These are phyloP conservation scores for Dryobota labecula DNA, from an alignment of 2,888 invertebrate genomes.

Conservation along the genomic window DNA sequence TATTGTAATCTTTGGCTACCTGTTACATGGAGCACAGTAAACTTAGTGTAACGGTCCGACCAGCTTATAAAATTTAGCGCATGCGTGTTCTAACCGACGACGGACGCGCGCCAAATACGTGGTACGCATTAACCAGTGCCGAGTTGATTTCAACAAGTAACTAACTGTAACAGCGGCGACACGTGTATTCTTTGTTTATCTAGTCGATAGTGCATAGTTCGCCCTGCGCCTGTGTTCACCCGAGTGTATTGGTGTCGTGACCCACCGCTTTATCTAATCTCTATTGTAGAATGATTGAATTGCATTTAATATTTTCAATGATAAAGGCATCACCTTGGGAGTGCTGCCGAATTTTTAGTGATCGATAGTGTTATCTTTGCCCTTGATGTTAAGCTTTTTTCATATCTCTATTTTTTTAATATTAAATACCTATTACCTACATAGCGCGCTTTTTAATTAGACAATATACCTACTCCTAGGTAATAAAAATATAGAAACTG, in stretches of 20 bases:
- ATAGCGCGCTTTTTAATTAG: slow-evolving; percentile 23
- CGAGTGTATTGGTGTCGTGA: slow-evolving; percentile 56
- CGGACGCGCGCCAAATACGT: slow-evolving; percentile 68
- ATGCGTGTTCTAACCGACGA: slow-evolving; percentile 66
- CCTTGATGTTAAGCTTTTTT: slow-evolving; percentile 69
- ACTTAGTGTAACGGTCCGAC: slow-evolving; percentile 74
- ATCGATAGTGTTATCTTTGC: slow-evolving; percentile 71
- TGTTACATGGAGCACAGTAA: slow-evolving; percentile 71
- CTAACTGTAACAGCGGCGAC: slow-evolving; percentile 53
- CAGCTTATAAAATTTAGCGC: slow-evolving; percentile 74
- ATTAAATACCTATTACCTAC: not conserved
- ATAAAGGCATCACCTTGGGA: slow-evolving; percentile 63
- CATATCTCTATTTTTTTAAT: slow-evolving; percentile 56
- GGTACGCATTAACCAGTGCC: slow-evolving; percentile 64
- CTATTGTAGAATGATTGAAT: slow-evolving; percentile 52
- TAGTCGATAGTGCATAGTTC: slow-evolving; percentile 49
- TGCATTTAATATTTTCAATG: slow-evolving; percentile 58
- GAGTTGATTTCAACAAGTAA: slow-evolving; percentile 55
- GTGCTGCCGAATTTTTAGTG: slow-evolving; percentile 62
- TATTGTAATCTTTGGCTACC: slow-evolving; percentile 75
- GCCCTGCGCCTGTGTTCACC: slow-evolving; percentile 55
- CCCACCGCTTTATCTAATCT: slow-evolving; percentile 70
- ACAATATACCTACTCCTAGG: not conserved
- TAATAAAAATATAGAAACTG: not conserved
- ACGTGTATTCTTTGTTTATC: slow-evolving; percentile 72